Percentiles rank a stretch among this genome's conserved stretches.
Conservation (phyloP, 2,797 vertebrate genomes). For the Bryconaethiops microstoma region DNA sequence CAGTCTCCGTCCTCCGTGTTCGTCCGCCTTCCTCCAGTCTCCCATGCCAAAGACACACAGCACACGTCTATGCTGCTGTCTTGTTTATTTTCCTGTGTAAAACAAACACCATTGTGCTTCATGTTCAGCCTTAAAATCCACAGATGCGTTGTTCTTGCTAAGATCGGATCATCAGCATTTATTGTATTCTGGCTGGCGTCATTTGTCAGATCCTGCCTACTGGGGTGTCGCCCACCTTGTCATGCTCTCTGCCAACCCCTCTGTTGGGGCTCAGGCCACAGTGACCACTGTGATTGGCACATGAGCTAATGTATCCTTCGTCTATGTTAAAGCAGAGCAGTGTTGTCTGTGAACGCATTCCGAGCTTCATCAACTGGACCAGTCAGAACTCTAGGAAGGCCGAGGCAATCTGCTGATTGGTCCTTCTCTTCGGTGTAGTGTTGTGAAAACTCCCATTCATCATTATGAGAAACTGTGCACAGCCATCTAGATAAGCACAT, state of each 20-base stretch:
- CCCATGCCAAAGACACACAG: conserved; percentile 23
- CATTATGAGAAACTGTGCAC: neutral
- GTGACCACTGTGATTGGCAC: conserved; percentile 1
- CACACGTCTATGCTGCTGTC: neutral
- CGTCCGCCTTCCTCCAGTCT: neutral
- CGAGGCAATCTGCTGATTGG: conserved; percentile 6
- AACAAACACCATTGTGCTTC: neutral
- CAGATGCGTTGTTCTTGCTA: too few relatives aligned
- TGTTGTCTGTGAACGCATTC: neutral
- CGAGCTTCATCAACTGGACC: neutral
- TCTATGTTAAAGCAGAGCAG: neutral
- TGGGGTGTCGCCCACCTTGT: conserved; percentile 8
- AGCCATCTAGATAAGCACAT: too few relatives aligned
- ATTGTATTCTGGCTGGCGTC: neutral
- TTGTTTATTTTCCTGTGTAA: conserved; percentile 9
- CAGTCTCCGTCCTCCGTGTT: neutral
- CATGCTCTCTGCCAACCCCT: neutral
- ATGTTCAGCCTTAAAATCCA: neutral
- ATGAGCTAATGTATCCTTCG: neutral
- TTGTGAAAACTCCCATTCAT: neutral
- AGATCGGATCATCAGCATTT: too few relatives aligned
- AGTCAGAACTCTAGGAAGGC: conserved; percentile 35
- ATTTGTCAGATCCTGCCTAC: neutral
- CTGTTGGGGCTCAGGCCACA: neutral
- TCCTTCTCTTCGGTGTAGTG: conserved; percentile 27